A percentile compares a stretch with the other conserved stretches of the same genome.
phyloP scores from a whole-genome alignment of 2,113 vertebrate species.

The Mixornis gularis region DNA sequence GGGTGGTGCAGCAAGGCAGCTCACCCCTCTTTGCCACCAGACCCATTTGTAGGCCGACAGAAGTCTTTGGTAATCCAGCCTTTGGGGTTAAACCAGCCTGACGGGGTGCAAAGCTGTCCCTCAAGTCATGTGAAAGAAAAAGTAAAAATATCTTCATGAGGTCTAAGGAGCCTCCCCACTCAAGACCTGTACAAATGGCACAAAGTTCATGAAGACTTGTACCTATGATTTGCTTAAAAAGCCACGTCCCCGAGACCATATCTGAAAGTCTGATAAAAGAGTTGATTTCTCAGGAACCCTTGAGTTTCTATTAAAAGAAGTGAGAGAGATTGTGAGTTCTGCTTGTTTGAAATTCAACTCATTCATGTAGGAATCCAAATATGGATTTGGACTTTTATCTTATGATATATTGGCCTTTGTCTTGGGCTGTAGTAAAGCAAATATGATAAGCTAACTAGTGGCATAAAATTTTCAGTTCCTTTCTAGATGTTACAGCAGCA shows the following conservation, averaged over 20 bases:
- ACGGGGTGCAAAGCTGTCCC: background rate
- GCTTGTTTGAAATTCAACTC: background rate
- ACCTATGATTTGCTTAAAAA: background rate
- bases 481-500: background rate
- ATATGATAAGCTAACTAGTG: background rate
- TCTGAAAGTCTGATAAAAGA: background rate
- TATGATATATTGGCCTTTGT: conserved; percentile 16
- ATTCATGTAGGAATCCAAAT: background rate
- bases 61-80: background rate
- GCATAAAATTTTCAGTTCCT: background rate
- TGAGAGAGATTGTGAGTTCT: background rate
- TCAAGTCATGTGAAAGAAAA: background rate
- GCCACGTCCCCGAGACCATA: background rate
- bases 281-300: background rate
- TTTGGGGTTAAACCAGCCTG: background rate
- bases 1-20: background rate
- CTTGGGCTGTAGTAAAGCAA: background rate
- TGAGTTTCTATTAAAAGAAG: background rate
- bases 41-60: background rate
- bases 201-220: background rate
- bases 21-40: background rate
- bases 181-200: background rate
- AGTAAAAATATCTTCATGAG: background rate
- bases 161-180: background rate
- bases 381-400: background rate